Base-by-base conservation (phyloP, 1,140 invertebrate genomes). In the Cydia strobilella region DNA sequence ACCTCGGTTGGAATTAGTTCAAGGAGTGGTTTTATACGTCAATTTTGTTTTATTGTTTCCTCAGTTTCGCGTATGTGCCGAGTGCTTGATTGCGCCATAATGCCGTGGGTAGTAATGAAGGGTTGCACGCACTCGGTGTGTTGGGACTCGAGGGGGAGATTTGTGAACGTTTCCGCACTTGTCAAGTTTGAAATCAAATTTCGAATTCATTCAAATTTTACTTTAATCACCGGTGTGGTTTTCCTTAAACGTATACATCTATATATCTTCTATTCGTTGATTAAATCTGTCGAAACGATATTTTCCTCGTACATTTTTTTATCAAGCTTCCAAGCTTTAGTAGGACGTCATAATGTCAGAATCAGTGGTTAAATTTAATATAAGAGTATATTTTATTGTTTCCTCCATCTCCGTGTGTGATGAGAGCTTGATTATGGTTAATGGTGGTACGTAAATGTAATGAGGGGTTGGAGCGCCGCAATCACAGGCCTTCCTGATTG, bases 21-120 rank as follows among this genome's bases (percentile, higher is more conserved):
- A 86, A 82, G 84, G 82, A 85, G 82, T 82, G 84, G 84, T 84
- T 86, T 88, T 85, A 86, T 88, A 84, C 84, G 82, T 87, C 86
- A 85, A 88, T 88, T 86, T 84, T 84, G 82, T 88, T 88, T 86
- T 88, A 88, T 88, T 88, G 82, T 88, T 86, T 85, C 85, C 85
- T 84, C 77, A 86, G 85, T 89, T 90, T 85, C 82, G 83, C 83
- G 86, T 91, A 90, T 91, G 85, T 90, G 88, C 84, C 79, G 85
- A 89, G 86, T 80, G 82, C 79, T 88, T 90, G 88, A 92, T 91
- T 90, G 86, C 87, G 80, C 88, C 83, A 85, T 92, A 92, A 91
- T 90, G 84, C 80, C 84, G 82, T 82, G 84, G 78, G 80, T 85
- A 79, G 76, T 86, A 88, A 86, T 90, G 85, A 90, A 88, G 89